Evolutionary conservation across 2,888 invertebrate genomes (phyloP).

Genomic region (Smittia sp.): DNA sequence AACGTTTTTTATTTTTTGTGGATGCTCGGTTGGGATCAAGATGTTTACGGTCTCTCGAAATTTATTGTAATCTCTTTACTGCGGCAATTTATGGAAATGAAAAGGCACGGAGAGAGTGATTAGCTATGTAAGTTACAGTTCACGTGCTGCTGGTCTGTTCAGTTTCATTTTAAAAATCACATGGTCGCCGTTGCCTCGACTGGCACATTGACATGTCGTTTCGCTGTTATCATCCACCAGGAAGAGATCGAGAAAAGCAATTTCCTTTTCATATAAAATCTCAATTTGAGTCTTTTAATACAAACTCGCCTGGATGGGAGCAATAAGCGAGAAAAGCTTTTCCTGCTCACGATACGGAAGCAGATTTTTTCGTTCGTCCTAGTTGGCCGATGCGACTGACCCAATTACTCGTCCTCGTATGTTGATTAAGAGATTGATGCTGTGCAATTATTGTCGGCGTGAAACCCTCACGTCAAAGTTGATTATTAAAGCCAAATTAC

Average conservation of each 20-base stretch:
- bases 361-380: background rate
- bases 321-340: too few species aligned
- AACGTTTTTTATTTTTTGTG: background rate
- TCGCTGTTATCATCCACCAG: too few species aligned
- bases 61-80: conserved; percentile 32
- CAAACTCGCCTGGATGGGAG: too few species aligned
- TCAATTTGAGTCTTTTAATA: too few species aligned
- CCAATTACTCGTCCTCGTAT: background rate
- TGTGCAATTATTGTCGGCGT: background rate
- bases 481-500: conserved; percentile 9
- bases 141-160: too few species aligned
- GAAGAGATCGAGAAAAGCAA: too few species aligned
- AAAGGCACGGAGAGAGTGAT: background rate
- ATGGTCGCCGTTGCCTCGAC: too few species aligned
- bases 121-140: conserved; percentile 10
- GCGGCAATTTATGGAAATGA: background rate
- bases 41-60: conserved; percentile 5
- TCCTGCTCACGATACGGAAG: background rate
- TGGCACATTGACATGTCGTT: too few species aligned
- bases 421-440: background rate
- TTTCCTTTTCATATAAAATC: too few species aligned
- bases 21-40: conserved; percentile 3
- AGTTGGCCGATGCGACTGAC: background rate
- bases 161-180: too few species aligned
- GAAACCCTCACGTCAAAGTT: background rate